Percentiles rank a stretch among this genome's conserved stretches.
Conservation (phyloP, 2,888 invertebrate species). For the Oligia latruncula region DNA sequence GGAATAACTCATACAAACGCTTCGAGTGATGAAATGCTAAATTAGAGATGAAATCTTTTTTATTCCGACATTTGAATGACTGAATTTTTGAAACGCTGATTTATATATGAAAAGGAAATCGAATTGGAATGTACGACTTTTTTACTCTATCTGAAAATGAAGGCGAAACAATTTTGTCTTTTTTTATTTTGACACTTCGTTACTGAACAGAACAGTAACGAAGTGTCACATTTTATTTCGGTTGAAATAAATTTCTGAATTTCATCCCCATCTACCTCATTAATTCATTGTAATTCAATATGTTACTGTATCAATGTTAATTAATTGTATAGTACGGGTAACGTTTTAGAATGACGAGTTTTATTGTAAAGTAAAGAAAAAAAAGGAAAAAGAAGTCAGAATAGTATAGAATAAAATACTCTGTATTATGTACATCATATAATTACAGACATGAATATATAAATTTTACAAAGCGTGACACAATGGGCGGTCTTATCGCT, state of each 20-base stretch:
- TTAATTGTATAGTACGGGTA: not conserved
- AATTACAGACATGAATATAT: no score
- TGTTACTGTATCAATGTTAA: not conserved
- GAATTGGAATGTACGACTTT: slow-evolving; percentile 1
- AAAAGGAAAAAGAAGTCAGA: not conserved
- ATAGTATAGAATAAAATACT: no score
- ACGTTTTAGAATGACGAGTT: not conserved
- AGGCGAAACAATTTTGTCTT: not conserved
- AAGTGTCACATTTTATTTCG: slow-evolving; percentile 11
- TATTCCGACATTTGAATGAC: not conserved
- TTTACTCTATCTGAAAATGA: not conserved
- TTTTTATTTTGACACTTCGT: not conserved
- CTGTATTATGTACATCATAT: no score
- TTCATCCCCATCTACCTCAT: not conserved
- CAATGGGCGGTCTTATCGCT: no score
- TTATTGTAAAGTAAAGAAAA: not conserved
- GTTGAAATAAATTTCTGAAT: not conserved
- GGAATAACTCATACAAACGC: not conserved
- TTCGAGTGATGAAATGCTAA: not conserved
- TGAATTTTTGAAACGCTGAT: slow-evolving; percentile 14
- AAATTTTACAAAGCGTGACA: no score
- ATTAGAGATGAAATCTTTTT: slow-evolving; percentile 2
- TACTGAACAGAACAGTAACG: not conserved
- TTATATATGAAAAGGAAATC: slow-evolving; percentile 1
- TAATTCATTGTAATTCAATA: not conserved